Evolutionary conservation across 2,888 invertebrate genomes (phyloP).

Genomic region (Dinocampus coccinellae): DNA sequence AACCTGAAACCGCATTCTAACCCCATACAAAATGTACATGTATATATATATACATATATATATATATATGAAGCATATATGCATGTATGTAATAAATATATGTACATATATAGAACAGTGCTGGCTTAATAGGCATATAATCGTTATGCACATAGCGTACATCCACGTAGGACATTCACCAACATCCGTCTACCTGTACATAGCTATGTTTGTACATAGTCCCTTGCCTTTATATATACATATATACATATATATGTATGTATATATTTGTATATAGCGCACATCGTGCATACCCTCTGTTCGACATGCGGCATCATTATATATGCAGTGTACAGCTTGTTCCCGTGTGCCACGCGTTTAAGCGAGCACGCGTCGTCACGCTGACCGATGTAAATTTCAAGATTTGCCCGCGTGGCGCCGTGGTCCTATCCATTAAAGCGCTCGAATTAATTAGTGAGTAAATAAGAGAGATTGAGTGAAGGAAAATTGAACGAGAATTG

Average conservation of each 20-base stretch:
- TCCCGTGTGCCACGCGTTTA: constrained; percentile 43
- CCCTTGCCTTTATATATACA: constrained; percentile 1
- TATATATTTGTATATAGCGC: constrained; percentile 2
- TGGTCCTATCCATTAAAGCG: constrained; percentile 10
- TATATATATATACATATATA: constrained; percentile 24
- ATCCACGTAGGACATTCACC: constrained; percentile 29
- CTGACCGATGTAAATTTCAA: constrained; percentile 52
- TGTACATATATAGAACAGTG: constrained; percentile 53
- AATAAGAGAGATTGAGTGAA: background rate
- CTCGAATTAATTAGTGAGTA: constrained; percentile 11
- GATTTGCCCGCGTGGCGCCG: constrained; percentile 26
- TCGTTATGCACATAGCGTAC: constrained; percentile 62
- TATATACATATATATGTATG: background rate
- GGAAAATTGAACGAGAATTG: too few species aligned
- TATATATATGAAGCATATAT: constrained; percentile 22
- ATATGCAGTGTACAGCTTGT: constrained; percentile 49
- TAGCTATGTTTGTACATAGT: constrained; percentile 1
- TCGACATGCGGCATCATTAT: constrained; percentile 57
- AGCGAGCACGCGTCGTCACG: constrained; percentile 45
- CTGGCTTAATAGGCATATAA: constrained; percentile 68
- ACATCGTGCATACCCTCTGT: constrained; percentile 25
- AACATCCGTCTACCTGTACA: constrained; percentile 25
- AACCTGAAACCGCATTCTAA: constrained; percentile 42
- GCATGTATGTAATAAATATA: constrained; percentile 33
- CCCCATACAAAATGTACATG: constrained; percentile 14